Percentiles rank a stretch among this genome's conserved stretches.
Evolutionary conservation across 2,797 vertebrate species (phyloP).

Genomic region (Monodelphis domestica): DNA sequence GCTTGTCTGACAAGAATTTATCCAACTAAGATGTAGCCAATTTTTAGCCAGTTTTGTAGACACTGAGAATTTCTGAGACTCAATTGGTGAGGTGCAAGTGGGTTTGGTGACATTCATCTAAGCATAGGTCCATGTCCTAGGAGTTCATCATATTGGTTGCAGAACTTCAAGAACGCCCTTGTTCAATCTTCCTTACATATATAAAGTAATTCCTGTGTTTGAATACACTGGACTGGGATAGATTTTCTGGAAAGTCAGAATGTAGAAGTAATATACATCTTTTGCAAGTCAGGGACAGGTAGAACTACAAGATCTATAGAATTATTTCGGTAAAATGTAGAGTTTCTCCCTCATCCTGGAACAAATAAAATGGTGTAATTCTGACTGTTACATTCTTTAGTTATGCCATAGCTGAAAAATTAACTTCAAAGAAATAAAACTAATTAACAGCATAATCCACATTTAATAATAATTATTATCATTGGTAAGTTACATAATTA

Average conservation of each 20-base stretch:
- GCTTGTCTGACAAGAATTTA: neutral
- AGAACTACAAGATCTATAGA: neutral
- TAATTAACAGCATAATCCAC: neutral
- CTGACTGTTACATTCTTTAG: conserved; percentile 7
- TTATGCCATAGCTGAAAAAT: neutral
- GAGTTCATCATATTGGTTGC: neutral
- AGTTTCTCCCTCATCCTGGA: neutral
- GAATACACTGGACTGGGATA: neutral
- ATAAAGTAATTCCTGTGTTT: neutral
- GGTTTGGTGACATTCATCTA: neutral
- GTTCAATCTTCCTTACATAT: neutral
- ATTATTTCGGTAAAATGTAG: neutral
- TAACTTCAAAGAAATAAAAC: neutral
- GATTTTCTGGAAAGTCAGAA: conserved; percentile 40
- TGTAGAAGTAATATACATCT: conserved; percentile 11
- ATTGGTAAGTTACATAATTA: neutral
- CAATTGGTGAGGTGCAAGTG: neutral
- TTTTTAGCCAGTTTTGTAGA: neutral
- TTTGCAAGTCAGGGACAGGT: neutral
- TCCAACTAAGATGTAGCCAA: neutral
- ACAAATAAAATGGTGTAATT: conserved; percentile 7
- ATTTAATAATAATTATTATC: neutral
- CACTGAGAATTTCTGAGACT: neutral
- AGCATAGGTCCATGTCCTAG: neutral
- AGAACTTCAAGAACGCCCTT: neutral